A percentile compares a stretch with the other conserved stretches of the same genome.
Conservation (phyloP, 2,113 vertebrate genomes). For the Myiagra hebetior region DNA sequence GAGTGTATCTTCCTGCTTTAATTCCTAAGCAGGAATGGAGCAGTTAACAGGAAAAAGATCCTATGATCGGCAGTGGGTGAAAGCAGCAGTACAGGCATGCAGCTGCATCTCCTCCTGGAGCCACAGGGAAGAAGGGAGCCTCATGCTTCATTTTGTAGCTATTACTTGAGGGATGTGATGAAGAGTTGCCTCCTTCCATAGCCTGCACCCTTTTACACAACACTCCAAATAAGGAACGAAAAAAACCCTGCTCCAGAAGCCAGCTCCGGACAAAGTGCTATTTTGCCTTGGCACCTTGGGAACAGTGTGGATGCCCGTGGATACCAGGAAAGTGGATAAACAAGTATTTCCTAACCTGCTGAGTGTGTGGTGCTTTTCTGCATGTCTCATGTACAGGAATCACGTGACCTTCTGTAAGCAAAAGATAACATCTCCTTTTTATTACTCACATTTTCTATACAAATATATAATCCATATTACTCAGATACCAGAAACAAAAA, state of each 20-base stretch:
- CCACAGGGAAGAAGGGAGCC: background rate
- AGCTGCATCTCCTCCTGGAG: background rate
- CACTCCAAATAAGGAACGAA: background rate
- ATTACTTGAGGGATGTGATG: background rate
- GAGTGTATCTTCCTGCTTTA: background rate
- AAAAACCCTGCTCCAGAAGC: background rate
- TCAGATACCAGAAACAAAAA: background rate
- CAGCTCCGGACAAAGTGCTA: rapidly evolving
- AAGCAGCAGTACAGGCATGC: background rate
- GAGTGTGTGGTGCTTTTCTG: background rate
- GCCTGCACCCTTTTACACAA: background rate
- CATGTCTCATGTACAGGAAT: background rate
- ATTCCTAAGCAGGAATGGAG: background rate
- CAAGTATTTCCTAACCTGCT: background rate
- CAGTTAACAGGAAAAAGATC: background rate
- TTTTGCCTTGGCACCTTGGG: background rate
- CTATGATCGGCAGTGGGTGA: background rate
- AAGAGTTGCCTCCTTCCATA: background rate
- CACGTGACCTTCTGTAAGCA: background rate
- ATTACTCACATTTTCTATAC: background rate
- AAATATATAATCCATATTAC: background rate
- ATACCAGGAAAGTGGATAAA: background rate
- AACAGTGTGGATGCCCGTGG: no score
- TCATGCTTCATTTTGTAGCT: background rate
- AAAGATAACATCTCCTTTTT: background rate